Evolutionary conservation across 2,888 invertebrate species (phyloP).

Genomic region (Drosophila longiperda): DNA sequence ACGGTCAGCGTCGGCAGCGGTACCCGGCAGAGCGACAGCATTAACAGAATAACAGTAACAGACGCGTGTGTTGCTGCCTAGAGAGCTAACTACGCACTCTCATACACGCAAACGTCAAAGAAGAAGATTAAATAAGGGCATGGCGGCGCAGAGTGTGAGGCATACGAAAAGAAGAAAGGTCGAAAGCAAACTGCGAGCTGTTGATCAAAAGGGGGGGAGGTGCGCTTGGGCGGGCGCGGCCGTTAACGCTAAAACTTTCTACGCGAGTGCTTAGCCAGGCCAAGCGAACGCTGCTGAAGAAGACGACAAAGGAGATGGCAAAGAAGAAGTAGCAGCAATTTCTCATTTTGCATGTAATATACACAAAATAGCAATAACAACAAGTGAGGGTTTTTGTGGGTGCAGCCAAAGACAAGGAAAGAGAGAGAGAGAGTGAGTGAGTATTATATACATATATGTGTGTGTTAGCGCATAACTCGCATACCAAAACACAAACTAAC

Average conservation of each 20-base stretch:
- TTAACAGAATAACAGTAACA: slow-evolving; percentile 66
- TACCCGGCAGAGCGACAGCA: slow-evolving; percentile 22
- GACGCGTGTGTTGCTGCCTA: slow-evolving; percentile 58
- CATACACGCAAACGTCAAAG: background rate
- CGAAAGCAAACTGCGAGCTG: slow-evolving; percentile 62
- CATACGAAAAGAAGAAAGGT: slow-evolving; percentile 71
- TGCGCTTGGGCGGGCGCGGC: slow-evolving; percentile 34
- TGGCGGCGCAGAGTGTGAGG: slow-evolving; percentile 62
- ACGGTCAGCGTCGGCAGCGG: slow-evolving; percentile 9
- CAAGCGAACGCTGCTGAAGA: slow-evolving; percentile 58
- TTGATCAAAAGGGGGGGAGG: slow-evolving; percentile 6
- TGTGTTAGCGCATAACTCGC: slow-evolving; percentile 49
- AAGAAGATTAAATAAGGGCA: slow-evolving; percentile 71
- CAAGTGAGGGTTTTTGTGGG: slow-evolving; percentile 28
- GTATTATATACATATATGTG: slow-evolving; percentile 8
- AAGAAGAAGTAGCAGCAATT: slow-evolving; percentile 41
- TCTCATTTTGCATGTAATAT: slow-evolving; percentile 64
- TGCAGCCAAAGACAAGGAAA: slow-evolving; percentile 26
- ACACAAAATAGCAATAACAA: slow-evolving; percentile 27
- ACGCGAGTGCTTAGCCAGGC: slow-evolving; percentile 78
- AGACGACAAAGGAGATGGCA: slow-evolving; percentile 31
- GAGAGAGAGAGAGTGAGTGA: slow-evolving; percentile 16
- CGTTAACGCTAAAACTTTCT: slow-evolving; percentile 78
- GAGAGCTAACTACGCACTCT: slow-evolving; percentile 17
- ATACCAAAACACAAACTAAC: slow-evolving; percentile 62